Evolutionary conservation across 1,140 invertebrate genomes (phyloP).

Genomic region (Tetramorium alpestre): DNA sequence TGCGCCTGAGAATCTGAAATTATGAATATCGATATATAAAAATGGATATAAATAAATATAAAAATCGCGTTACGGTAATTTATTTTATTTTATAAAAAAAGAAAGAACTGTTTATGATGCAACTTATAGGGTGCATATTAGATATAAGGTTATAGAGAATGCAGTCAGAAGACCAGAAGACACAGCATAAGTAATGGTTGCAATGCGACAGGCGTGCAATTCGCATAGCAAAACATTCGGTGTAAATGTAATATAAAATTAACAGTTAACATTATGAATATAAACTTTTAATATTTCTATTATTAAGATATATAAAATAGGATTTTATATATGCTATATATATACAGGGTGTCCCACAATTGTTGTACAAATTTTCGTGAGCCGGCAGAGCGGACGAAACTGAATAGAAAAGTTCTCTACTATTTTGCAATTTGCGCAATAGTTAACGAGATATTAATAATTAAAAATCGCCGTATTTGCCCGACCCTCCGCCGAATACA

Average conservation of each 20-base stretch:
- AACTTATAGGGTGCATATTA: no score
- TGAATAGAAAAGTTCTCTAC: no score
- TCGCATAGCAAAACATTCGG: not conserved
- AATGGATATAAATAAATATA: no score
- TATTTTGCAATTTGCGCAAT: no score
- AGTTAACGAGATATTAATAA: no score
- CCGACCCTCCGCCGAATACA: no score
- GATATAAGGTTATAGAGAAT: no score
- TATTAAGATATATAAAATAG: not conserved
- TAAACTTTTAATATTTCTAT: not conserved
- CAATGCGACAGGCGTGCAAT: constrained; percentile 1
- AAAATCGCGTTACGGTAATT: not conserved
- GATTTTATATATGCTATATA: not conserved
- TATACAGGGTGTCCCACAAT: no score
- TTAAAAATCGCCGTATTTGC: no score
- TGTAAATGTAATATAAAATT: not conserved
- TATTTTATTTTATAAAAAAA: not conserved
- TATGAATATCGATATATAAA: not conserved
- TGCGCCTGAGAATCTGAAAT: not conserved
- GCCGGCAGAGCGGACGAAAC: no score
- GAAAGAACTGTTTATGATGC: not conserved
- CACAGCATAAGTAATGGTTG: constrained; percentile 26
- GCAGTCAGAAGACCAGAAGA: not conserved
- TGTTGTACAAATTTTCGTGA: no score
- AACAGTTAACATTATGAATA: not conserved